Evolutionary conservation across 1,140 invertebrate genomes (phyloP).

Genomic region (Nylanderia fulva): DNA sequence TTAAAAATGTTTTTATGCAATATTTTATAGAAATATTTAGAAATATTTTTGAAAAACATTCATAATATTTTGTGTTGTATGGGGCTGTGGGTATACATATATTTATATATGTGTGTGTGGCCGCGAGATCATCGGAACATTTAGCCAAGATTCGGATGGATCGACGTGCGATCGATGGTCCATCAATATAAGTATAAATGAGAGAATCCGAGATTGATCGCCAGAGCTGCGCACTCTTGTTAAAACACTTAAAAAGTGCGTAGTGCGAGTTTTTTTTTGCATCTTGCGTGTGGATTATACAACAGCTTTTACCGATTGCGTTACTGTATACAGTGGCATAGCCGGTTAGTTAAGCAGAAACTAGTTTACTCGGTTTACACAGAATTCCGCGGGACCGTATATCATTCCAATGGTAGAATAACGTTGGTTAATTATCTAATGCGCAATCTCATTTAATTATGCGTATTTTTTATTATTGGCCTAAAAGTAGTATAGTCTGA

Average conservation of each 20-base stretch:
- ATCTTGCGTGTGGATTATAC: slow-evolving; percentile 49
- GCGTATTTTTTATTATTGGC: background rate
- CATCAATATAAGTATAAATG: background rate
- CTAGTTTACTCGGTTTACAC: slow-evolving; percentile 9
- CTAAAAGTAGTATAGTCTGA: slow-evolving; percentile 5
- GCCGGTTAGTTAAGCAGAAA: background rate
- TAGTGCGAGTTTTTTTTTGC: slow-evolving; percentile 9
- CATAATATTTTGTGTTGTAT: too few relatives aligned
- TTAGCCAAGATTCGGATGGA: background rate
- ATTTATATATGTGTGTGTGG: background rate
- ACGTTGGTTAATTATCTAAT: background rate
- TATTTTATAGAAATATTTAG: too few relatives aligned
- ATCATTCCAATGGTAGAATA: background rate
- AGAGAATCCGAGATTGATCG: background rate
- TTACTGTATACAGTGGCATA: slow-evolving; percentile 49
- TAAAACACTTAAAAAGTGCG: slow-evolving; percentile 8
- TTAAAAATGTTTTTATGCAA: too few relatives aligned
- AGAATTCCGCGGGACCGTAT: background rate
- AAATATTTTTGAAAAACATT: too few relatives aligned
- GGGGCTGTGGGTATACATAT: too few relatives aligned
- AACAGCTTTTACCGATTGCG: slow-evolving; percentile 60
- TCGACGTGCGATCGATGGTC: background rate
- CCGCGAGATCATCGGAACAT: background rate
- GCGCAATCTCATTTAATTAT: background rate
- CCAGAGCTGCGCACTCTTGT: background rate